A percentile compares a stretch with the other conserved stretches of the same genome.
phyloP scores from a whole-genome alignment of 1,140 invertebrate genomes.

The Meteorus sp. region DNA sequence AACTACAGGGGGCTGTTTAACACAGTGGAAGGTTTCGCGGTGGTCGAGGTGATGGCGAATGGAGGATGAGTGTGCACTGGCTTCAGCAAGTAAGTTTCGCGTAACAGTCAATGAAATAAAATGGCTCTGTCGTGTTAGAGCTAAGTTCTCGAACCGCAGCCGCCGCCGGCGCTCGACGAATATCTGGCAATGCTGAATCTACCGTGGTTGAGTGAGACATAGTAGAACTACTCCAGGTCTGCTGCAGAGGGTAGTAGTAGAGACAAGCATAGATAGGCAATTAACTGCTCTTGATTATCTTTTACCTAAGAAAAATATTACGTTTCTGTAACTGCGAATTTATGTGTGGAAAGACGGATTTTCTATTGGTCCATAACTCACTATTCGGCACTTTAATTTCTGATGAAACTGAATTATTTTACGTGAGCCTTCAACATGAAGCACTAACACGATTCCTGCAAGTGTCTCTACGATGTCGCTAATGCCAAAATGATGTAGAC shows the following conservation, averaged over 20 bases:
- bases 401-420: too few relatives aligned
- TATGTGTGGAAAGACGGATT: neutral
- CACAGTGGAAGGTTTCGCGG: neutral
- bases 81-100: conserved; percentile 43
- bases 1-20: conserved; percentile 20
- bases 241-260: neutral
- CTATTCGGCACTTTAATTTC: too few relatives aligned
- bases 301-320: too few relatives aligned
- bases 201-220: too few relatives aligned
- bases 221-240: too few relatives aligned
- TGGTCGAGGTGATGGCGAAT: conserved; percentile 22
- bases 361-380: too few relatives aligned
- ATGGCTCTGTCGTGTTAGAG: conserved; percentile 39
- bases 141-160: conserved; percentile 37
- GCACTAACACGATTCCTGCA: too few relatives aligned
- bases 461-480: too few relatives aligned
- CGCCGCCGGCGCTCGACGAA: conserved; percentile 39
- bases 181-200: conserved; percentile 31
- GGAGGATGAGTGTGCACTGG: conserved; percentile 28
- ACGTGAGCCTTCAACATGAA: too few relatives aligned
- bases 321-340: neutral
- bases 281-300: neutral
- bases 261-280: neutral
- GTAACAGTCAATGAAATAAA: conserved; percentile 50
- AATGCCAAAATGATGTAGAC: too few relatives aligned